Conservation (phyloP, 2,888 invertebrate genomes). For the Meliscaeva auricollis region DNA sequence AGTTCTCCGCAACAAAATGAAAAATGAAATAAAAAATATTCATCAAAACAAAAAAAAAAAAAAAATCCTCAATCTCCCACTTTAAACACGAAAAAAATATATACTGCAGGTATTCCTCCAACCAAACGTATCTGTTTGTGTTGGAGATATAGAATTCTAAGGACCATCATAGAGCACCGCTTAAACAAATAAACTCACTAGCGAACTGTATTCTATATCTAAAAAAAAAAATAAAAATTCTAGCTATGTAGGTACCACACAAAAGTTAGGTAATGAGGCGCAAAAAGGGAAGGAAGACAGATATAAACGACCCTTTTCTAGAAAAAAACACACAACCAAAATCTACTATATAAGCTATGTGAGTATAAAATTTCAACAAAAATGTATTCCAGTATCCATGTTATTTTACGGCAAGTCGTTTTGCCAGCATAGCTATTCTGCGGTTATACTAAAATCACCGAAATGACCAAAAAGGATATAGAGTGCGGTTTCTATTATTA, state of each 20-base stretch:
- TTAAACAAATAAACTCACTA: conserved; percentile 42
- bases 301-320: conserved; percentile 34
- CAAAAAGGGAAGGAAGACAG: conserved; percentile 1
- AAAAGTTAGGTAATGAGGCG: conserved; percentile 18
- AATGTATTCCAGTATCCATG: conserved; percentile 14
- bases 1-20: neutral
- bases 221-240: neutral
- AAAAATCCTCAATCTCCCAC: conserved; percentile 47
- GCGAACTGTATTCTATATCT: neutral
- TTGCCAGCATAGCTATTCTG: conserved; percentile 7
- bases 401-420: conserved; percentile 36
- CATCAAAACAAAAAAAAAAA: conserved; percentile 16
- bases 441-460: conserved; percentile 32
- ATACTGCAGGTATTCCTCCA: conserved; percentile 23
- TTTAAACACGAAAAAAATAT: conserved; percentile 9
- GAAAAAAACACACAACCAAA: conserved; percentile 15
- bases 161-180: conserved; percentile 28
- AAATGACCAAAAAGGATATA: conserved; percentile 48
- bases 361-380: conserved; percentile 35
- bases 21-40: conserved; percentile 11
- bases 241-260: conserved; percentile 3
- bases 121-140: conserved; percentile 17
- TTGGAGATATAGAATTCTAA: conserved; percentile 33
- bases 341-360: neutral
- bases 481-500: conserved; percentile 48